Base-by-base conservation (phyloP, 1,140 invertebrate genomes). In the Cataglyphis hispanica region DNA sequence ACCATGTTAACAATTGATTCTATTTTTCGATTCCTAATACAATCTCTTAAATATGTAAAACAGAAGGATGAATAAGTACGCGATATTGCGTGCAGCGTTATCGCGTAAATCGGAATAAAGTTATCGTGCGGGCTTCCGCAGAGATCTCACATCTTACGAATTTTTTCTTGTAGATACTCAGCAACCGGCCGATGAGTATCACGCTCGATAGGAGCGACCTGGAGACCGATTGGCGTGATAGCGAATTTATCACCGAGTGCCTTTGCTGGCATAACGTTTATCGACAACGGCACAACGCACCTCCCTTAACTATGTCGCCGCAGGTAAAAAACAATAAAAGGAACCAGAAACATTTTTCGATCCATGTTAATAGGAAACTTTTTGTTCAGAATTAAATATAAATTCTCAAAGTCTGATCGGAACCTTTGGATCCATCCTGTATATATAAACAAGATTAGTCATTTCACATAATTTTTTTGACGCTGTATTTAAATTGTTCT, bases 191-290 rank as follows among this genome's bases (percentile, higher is more conserved):
- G 84, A 96, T 97, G 88, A 97, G 96, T 87, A 97, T 97, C 95
- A 95, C 97, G 25, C 95, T 97, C 87, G 97, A 97, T 90, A 96
- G 96, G 92, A 96, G 96, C 85, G 97, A 97, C 88, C 94, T 96
- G 78, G 96, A 96, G 69, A 97, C 97, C 1, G 97, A 97, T 19
- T 97, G 97, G 97, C 96, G 97, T 86, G 97, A 97, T 92, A 97
- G 97, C 89, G 97, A 97, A 94, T 98, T 98, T 93, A 97, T 97
- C 80, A 97, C 97, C 0, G 97, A 97, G 93, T 97, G 97, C 90
- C 95, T 98, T 11, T 97, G 97, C 92, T 97, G 97, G 97, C 97
- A 98, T 92, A 98, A 98, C 90, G 96, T 97, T 43, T 98, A 97
- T 94, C 95, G 97, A 34, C 97, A 97, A 92, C 94, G 97, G 70